Percentiles rank a stretch among this genome's conserved stretches.
Conservation (phyloP, 2,888 invertebrate species). For the Athripsodes cinereus region DNA sequence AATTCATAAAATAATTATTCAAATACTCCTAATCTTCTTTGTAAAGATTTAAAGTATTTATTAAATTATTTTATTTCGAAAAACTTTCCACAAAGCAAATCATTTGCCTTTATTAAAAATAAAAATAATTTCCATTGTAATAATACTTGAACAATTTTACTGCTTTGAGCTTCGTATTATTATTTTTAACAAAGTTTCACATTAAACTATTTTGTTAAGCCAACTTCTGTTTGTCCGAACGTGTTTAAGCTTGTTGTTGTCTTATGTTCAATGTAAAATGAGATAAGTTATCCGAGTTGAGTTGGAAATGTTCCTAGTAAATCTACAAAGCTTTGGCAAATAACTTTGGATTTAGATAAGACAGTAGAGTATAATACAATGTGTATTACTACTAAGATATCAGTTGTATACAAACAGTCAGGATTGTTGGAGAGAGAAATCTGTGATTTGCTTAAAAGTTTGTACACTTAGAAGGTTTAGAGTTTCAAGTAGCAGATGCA, state of each 20-base stretch:
- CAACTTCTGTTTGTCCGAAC: not conserved
- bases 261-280: not conserved
- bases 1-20: too few species aligned
- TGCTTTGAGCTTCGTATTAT: too few species aligned
- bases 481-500: not conserved
- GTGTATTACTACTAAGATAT: not conserved
- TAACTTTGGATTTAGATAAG: slow-evolving; percentile 1
- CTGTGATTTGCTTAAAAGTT: slow-evolving; percentile 1
- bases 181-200: too few species aligned
- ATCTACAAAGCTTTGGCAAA: not conserved
- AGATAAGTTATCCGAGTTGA: not conserved
- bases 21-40: too few species aligned
- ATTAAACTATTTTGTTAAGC: too few species aligned
- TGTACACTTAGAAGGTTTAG: not conserved
- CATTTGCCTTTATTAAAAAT: too few species aligned
- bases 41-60: too few species aligned
- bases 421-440: not conserved
- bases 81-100: too few species aligned
- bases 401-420: not conserved
- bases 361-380: not conserved
- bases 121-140: too few species aligned
- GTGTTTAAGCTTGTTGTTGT: slow-evolving; percentile 1
- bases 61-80: too few species aligned
- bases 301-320: slow-evolving; percentile 2
- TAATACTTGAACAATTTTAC: too few species aligned